Percentiles rank a stretch among this genome's conserved stretches.
These are phyloP conservation scores for Onchidella celtica DNA, from an alignment of 2,888 invertebrate genomes.

Conservation along the genomic window DNA sequence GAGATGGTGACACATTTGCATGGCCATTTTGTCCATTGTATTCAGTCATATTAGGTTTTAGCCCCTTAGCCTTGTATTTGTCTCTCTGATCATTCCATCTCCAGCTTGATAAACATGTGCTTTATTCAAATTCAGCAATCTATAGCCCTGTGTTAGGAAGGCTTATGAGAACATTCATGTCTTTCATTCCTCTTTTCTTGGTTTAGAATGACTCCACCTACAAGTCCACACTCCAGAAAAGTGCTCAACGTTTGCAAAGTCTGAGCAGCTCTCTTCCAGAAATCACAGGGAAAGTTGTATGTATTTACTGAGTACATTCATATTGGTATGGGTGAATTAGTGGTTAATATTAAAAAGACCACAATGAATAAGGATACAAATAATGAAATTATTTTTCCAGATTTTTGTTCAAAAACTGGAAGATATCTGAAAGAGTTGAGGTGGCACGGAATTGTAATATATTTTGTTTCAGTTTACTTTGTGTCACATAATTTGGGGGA, in stretches of 20 bases:
- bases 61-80: background rate
- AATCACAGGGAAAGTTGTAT: conserved; percentile 13
- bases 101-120: background rate
- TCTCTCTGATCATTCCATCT: background rate
- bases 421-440: background rate
- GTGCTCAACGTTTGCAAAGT: background rate
- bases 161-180: background rate
- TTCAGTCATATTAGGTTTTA: background rate
- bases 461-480: too few species aligned
- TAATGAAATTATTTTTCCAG: background rate
- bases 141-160: background rate
- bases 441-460: too few species aligned
- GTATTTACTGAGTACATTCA: background rate
- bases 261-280: background rate
- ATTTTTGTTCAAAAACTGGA: background rate
- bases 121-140: background rate
- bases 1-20: too few species aligned
- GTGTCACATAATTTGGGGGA: too few species aligned
- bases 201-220: background rate
- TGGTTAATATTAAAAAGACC: too few species aligned
- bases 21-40: background rate
- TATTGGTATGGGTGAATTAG: background rate
- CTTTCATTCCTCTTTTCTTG: background rate
- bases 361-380: too few species aligned
- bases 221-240: background rate